Evolutionary conservation across 2,797 vertebrate species (phyloP), one percentile per base, ranked within the genome.

Genomic region (Manis crassicaudata): DNA sequence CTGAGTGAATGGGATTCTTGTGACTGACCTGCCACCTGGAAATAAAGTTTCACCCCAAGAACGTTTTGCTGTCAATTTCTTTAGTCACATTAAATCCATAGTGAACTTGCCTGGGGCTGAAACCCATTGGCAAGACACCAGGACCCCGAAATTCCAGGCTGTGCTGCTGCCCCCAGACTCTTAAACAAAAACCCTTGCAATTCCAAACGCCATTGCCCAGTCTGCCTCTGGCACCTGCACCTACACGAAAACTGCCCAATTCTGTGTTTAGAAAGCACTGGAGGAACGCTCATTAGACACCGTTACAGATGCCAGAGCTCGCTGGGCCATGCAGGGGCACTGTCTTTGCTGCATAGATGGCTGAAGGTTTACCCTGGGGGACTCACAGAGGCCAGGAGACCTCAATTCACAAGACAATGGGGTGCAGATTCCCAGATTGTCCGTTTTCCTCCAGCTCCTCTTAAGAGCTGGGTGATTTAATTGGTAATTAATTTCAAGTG

Each of bases 151-250:
- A 17, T 12, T 29, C 14, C 80, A 58, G 43, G 21, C 54, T 0
- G 0, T 7, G 29, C 21, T 5, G 3, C 8, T 18, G 12, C 43
- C 63, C 79, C 16, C 0, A 65, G 52, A 43, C 72, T 67, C 52
- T 27, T 73, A 23, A 18, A 40, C 35, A 43, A 17, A 40, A 6
- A 32, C n/a, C n/a, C 52, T 6, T 32, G 21, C 2, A 9, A 20
- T 62, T 52, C 43, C 35, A 20, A 16, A 27, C 0, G 0, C 12
- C 5, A 0, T 14, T 1, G 0, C 29, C 54, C 52, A 3, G 4
- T 27, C 52, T 68, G 58, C 73, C 52, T 17, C 58, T 3, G 1
- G 7, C 23, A 43, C 58, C 77, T 12, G 37, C 50, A 18, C 68
- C 25, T 23, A 18, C 2, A 4, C 63, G 10, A 23, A 50, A 18